Percentiles rank a stretch among this genome's conserved stretches.
Conservation (phyloP, 2,797 vertebrate genomes). For the Leptodactylus fallax region DNA sequence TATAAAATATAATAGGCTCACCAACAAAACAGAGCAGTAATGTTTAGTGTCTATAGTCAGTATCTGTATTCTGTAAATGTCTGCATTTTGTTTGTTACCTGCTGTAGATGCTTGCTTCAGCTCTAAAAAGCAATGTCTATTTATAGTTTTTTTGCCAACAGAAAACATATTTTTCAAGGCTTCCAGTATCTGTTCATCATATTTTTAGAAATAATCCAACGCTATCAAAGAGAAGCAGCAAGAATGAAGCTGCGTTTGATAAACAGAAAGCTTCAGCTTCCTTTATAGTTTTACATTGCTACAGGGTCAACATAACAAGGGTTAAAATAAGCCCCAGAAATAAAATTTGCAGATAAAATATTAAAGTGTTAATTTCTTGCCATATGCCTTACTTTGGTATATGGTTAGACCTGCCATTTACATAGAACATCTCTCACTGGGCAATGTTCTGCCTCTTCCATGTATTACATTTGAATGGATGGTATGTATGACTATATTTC, state of each 20-base stretch:
- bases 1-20: not conserved
- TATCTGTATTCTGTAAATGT: slow-evolving; percentile 5
- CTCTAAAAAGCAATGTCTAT: slow-evolving; percentile 10
- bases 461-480: no score
- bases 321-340: not conserved
- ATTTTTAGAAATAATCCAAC: not conserved
- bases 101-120: not conserved
- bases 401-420: not conserved
- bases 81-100: slow-evolving; percentile 34
- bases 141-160: slow-evolving; percentile 25
- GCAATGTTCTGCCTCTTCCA: no score
- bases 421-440: not conserved
- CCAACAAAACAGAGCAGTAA: not conserved
- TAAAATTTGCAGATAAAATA: not conserved
- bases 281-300: not conserved
- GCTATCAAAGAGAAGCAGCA: not conserved
- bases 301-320: not conserved
- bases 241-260: not conserved
- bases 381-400: no score
- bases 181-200: not conserved
- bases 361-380: no score
- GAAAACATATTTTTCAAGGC: slow-evolving; percentile 44
- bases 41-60: not conserved
- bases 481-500: no score
- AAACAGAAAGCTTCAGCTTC: not conserved